phyloP scores from a whole-genome alignment of 2,113 vertebrate species.

The Calidris pugnax region DNA sequence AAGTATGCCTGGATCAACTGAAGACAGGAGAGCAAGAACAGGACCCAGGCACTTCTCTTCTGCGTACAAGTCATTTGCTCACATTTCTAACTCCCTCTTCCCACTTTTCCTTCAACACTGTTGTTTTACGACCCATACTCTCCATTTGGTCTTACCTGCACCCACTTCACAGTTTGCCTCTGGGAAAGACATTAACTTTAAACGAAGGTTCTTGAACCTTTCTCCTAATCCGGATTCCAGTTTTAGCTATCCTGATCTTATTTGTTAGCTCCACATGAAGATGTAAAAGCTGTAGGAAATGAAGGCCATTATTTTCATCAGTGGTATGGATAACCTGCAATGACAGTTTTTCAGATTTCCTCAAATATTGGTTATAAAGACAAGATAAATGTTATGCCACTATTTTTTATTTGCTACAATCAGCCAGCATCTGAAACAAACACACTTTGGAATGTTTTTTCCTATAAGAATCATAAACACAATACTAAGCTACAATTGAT shows the following conservation, averaged over 20 bases:
- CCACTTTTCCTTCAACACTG: neutral
- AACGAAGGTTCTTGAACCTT: neutral
- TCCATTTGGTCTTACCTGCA: neutral
- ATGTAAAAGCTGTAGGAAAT: neutral
- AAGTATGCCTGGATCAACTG: neutral
- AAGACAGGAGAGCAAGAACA: neutral
- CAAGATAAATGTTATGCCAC: neutral
- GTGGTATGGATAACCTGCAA: neutral
- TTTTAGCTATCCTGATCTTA: neutral
- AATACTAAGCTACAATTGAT: neutral
- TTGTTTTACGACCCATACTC: neutral
- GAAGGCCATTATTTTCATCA: neutral
- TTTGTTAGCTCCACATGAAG: neutral
- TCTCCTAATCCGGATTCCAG: neutral
- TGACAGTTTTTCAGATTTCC: neutral
- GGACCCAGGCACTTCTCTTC: neutral
- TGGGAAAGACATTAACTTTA: neutral
- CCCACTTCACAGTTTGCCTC: neutral
- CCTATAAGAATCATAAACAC: neutral
- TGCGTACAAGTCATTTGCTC: neutral
- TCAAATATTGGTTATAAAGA: neutral
- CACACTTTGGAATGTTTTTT: neutral
- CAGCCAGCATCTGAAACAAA: neutral
- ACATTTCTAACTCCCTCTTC: neutral
- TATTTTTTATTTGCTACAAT: conserved; percentile 1